Percentiles rank a stretch among this genome's conserved stretches.
These are phyloP conservation scores for Neogale vison DNA, from an alignment of 2,113 vertebrate species.

Conservation along the genomic window DNA sequence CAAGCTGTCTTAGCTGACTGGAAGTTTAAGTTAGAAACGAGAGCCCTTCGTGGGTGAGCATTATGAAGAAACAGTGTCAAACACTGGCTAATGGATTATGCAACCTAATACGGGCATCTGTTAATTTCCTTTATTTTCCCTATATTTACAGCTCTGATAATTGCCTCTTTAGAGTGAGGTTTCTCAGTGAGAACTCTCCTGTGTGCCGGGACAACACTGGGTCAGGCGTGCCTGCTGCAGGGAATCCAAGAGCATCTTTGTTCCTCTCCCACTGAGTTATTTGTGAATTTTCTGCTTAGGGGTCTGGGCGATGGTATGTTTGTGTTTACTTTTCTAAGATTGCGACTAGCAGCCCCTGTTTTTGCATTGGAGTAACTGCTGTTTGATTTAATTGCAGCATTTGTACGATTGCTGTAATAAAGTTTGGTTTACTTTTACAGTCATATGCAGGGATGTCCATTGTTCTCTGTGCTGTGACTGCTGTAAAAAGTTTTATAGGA, in stretches of 20 bases:
- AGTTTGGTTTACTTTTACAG: constrained; percentile 78
- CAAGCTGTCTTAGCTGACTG: not conserved
- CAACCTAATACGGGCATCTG: constrained; percentile 56
- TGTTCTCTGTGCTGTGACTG: constrained; percentile 67
- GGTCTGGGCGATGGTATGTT: not conserved
- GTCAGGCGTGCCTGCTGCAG: not conserved
- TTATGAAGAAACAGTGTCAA: constrained; percentile 48
- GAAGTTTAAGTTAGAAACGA: constrained; percentile 50
- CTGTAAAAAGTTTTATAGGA: constrained; percentile 42
- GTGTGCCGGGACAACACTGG: constrained; percentile 77
- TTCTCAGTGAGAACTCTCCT: constrained; percentile 69
- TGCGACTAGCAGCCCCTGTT: constrained; percentile 72
- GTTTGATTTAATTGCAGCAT: constrained; percentile 5
- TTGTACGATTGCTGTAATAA: constrained; percentile 62
- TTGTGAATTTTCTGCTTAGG: constrained; percentile 42
- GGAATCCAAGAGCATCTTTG: not conserved
- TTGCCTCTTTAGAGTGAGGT: constrained; percentile 75
- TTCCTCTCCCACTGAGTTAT: not conserved
- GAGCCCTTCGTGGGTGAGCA: constrained; percentile 5
- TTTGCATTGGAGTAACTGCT: constrained; percentile 70
- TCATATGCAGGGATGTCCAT: constrained; percentile 64
- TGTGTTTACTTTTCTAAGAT: constrained; percentile 65
- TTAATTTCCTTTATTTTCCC: constrained; percentile 59
- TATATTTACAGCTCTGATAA: constrained; percentile 61
- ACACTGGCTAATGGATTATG: constrained; percentile 53